Evolutionary conservation across 1,140 invertebrate species (phyloP).

Genomic region (Euwallacea fornicatus): DNA sequence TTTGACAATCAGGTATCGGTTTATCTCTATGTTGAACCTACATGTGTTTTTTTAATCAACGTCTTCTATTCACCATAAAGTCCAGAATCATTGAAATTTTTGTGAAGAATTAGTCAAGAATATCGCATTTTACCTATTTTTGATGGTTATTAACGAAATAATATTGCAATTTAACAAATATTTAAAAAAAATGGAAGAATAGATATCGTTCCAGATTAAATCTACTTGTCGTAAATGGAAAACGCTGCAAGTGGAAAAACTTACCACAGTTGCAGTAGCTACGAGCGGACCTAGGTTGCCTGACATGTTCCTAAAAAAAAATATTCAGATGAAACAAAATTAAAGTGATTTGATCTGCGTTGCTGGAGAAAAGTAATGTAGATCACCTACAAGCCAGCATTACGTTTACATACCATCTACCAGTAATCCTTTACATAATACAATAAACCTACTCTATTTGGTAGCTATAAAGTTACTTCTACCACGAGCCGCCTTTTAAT

Average conservation of each 20-base stretch:
- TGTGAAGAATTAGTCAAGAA: not conserved
- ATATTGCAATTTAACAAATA: not conserved
- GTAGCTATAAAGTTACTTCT: not conserved
- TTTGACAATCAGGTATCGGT: no score
- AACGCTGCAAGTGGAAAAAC: slow-evolving; percentile 10
- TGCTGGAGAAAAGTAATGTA: no score
- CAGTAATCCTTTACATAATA: not conserved
- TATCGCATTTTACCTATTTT: not conserved
- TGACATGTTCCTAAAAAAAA: slow-evolving; percentile 14
- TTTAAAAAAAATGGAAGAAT: slow-evolving; percentile 1
- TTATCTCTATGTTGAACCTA: no score
- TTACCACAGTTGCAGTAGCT: slow-evolving; percentile 35
- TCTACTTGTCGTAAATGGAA: not conserved
- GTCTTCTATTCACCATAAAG: not conserved
- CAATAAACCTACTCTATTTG: not conserved
- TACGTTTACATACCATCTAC: not conserved
- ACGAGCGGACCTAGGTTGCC: slow-evolving; percentile 8
- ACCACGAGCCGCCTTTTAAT: no score
- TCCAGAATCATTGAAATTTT: not conserved
- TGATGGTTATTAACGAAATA: not conserved
- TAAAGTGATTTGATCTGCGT: not conserved
- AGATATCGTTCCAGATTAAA: not conserved
- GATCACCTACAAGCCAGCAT: no score
- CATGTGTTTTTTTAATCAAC: no score
- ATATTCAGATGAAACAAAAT: not conserved